Evolutionary conservation across 2,797 vertebrate genomes (phyloP).

Genomic region (Myotis planiceps): DNA sequence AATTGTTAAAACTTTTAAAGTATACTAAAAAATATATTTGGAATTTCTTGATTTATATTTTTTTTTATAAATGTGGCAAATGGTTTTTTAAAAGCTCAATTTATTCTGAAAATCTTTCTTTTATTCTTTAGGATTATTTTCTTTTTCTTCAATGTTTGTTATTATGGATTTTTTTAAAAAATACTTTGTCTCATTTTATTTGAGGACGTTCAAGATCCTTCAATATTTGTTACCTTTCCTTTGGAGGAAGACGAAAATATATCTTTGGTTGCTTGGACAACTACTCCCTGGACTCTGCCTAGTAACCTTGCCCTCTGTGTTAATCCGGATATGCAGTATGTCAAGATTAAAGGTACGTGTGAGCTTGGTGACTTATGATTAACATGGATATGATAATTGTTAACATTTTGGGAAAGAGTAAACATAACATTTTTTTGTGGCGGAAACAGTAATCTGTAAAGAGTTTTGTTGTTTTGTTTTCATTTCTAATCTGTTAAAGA

Average conservation of each 20-base stretch:
- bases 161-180: background rate
- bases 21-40: background rate
- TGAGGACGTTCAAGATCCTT: constrained; percentile 98
- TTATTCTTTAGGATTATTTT: background rate
- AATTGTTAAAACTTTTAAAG: background rate
- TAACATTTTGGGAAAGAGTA: background rate
- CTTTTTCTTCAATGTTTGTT: background rate
- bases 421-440: background rate
- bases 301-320: constrained; percentile 98
- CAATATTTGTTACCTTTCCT: constrained; percentile 95
- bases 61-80: background rate
- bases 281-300: constrained; percentile 98
- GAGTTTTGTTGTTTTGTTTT: background rate
- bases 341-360: constrained; percentile 94
- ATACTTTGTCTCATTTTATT: constrained; percentile 41
- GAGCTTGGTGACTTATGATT: background rate
- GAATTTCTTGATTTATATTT: background rate
- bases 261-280: constrained; percentile 97
- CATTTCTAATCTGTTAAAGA: background rate
- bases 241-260: constrained; percentile 91
- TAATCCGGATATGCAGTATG: constrained; percentile 93
- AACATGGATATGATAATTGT: background rate
- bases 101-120: background rate
- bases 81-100: background rate
- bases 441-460: background rate